Percentiles rank a stretch among this genome's conserved stretches.
Evolutionary conservation across 2,113 vertebrate genomes (phyloP).

Genomic region (Catagonus wagneri): DNA sequence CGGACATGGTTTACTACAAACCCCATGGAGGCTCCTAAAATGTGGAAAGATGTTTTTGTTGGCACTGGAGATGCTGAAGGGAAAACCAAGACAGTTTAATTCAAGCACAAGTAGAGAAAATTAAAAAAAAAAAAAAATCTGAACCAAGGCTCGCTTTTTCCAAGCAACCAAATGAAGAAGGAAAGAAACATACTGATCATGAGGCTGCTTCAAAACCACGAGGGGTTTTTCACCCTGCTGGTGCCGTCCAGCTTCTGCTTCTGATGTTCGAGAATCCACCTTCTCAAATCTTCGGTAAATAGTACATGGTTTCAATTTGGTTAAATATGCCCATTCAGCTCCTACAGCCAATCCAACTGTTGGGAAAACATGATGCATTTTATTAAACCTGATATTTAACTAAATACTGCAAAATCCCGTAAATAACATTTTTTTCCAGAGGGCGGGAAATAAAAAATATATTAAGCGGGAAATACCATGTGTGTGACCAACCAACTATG

Average conservation of each 20-base stretch:
- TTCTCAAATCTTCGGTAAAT: background rate
- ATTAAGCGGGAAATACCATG: background rate
- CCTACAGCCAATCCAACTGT: background rate
- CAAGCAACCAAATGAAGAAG: background rate
- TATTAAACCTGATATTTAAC: conserved; percentile 59
- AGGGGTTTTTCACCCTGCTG: background rate
- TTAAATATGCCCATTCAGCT: background rate
- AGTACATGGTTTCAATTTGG: background rate
- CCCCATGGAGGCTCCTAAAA: background rate
- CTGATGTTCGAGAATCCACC: background rate
- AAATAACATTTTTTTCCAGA: conserved; percentile 55
- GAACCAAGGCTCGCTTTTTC: background rate
- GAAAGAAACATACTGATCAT: rapidly evolving
- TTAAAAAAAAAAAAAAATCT: background rate
- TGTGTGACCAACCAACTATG: background rate
- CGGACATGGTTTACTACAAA: background rate
- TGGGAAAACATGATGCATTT: conserved; percentile 45
- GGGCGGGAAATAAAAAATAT: conserved; percentile 50
- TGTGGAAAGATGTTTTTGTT: background rate
- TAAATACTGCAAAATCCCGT: conserved; percentile 42
- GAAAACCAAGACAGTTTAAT: conserved; percentile 17
- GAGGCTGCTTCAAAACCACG: background rate
- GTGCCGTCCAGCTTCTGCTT: rapidly evolving
- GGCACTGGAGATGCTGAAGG: background rate
- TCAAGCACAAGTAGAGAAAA: conserved; percentile 31